Conservation (phyloP, 2,113 vertebrate genomes). For the Syngnathus typhle region DNA sequence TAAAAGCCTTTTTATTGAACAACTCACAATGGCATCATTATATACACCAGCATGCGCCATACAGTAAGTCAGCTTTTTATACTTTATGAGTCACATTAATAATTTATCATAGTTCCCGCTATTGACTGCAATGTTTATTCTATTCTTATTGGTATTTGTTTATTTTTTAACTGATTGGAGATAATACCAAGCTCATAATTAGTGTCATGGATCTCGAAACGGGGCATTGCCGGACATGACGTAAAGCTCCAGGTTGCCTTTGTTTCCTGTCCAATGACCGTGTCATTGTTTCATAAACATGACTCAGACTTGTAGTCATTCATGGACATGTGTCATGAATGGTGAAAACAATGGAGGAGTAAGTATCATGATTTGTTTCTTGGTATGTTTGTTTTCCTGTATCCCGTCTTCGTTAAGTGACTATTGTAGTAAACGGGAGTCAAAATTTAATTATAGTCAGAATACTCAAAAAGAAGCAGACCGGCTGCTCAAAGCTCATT, state of each 20-base stretch:
- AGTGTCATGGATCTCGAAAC: conserved; percentile 24
- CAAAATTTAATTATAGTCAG: conserved; percentile 68
- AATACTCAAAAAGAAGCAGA: conserved; percentile 31
- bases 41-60: conserved; percentile 21
- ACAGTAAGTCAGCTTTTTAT: conserved; percentile 20
- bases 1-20: conserved; percentile 65
- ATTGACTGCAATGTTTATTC: conserved; percentile 44
- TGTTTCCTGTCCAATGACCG: conserved; percentile 18
- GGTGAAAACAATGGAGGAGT: conserved; percentile 31
- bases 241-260: conserved; percentile 19
- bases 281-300: conserved; percentile 28
- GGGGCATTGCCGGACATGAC: conserved; percentile 45
- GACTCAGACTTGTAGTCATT: conserved; percentile 40
- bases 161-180: conserved; percentile 10
- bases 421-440: conserved; percentile 65
- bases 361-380: not conserved
- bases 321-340: conserved; percentile 22
- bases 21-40: conserved; percentile 43
- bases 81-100: conserved; percentile 28
- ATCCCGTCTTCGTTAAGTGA: conserved; percentile 55
- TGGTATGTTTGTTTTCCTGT: too few species aligned
- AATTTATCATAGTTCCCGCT: conserved; percentile 36
- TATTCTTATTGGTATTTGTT: conserved; percentile 19
- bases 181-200: conserved; percentile 25
- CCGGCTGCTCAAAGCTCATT: not conserved